Base-by-base conservation (phyloP, 1,140 invertebrate species). In the Drosophila nikananu region DNA sequence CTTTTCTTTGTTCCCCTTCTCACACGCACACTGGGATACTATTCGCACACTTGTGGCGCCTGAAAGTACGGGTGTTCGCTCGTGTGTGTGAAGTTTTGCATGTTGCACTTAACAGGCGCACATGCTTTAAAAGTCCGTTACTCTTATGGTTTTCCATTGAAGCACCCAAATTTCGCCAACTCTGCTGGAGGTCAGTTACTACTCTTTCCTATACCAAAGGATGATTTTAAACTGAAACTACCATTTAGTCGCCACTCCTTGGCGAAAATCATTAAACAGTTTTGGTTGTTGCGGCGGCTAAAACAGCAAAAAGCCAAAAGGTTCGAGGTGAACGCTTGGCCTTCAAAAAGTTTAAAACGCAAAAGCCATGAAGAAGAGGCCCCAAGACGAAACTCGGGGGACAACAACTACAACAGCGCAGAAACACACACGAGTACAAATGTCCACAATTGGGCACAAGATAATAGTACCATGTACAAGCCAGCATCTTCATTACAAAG, bases 281-380 rank as follows among this genome's bases (percentile, higher is more conserved):
- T 54, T 32, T n/a, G 49, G 25, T 52, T 64, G 44, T 13, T 49
- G 32, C 19, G 41, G n/a, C 32, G 41, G 35, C 52, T 65, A 27
- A 66, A 78, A 59, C 48, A 70, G 63, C n/a, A 71, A 59, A 83
- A 64, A 75, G 61, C 54, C 27, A 54, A 49, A 41, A 49, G 48
- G 32, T 52, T 78, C 77, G 72, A 86, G 81, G 75, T 86, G 70
- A 86, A 84, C 62, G 72, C 59, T 86, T 90, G 82, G 81, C 86
- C 86, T 90, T 90, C 86, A 86, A 86, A 84, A 84, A 79, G 71
- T 84, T 75, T 64, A 89, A 81, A 78, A 79, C 68, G 60, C 70
- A 80, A 74, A 79, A 87, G 52, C 62, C 54, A 55, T 25, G 39
- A 54, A 72, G 61, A 80, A 89, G 80, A 83, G 72, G 72, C 65